These are phyloP conservation scores for Myotis brandtii DNA, from an alignment of 2,113 vertebrate genomes.

Conservation along the genomic window DNA sequence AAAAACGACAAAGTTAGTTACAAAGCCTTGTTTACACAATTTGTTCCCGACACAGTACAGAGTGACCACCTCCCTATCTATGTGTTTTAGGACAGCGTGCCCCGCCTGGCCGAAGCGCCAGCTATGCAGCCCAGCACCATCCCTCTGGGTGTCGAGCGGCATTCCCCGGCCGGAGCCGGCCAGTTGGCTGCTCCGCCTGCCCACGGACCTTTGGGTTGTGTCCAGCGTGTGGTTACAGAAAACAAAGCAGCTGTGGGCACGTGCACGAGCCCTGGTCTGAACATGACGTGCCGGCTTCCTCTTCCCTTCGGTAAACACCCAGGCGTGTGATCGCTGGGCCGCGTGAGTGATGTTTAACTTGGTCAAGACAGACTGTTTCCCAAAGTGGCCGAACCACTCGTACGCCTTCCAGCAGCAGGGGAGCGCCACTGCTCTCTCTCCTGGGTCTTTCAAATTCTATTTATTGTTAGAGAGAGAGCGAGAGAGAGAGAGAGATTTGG, in stretches of 20 bases:
- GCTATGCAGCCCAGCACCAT: too few species aligned
- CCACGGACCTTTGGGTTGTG: not conserved
- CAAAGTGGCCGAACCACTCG: not conserved
- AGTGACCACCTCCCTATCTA: too few species aligned
- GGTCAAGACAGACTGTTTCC: not conserved
- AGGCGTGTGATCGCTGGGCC: not conserved
- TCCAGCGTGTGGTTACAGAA: not conserved
- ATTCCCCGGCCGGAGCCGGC: fast-evolving
- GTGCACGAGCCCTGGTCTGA: not conserved
- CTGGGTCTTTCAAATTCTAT: not conserved
- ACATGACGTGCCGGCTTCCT: not conserved
- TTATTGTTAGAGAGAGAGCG: too few species aligned
- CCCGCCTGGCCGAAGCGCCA: too few species aligned
- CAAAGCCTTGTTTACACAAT: too few species aligned
- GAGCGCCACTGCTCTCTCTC: too few species aligned
- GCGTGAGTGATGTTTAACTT: not conserved
- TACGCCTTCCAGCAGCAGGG: fast-evolving
- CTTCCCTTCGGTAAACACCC: not conserved
- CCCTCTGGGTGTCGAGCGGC: not conserved
- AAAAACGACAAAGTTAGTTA: too few species aligned
- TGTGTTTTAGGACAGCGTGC: too few species aligned
- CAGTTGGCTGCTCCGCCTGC: not conserved
- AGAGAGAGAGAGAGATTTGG: too few species aligned
- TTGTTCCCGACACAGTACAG: too few species aligned
- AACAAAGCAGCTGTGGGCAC: not conserved